Percentiles rank a stretch among this genome's conserved stretches.
phyloP scores from a whole-genome alignment of 2,888 invertebrate species.

The Athalia cordata region DNA sequence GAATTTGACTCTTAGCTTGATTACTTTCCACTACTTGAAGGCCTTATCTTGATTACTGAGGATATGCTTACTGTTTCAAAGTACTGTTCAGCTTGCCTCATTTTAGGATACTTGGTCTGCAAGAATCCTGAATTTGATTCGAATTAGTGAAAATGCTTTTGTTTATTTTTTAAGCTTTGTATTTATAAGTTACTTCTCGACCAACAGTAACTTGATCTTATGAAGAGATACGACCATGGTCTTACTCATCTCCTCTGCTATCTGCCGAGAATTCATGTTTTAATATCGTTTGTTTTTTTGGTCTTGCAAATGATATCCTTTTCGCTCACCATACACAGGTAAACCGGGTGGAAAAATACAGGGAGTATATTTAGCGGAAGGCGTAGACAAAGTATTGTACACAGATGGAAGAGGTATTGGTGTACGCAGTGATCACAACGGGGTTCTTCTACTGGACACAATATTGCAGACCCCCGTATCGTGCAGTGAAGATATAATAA shows the following conservation, averaged over 20 bases:
- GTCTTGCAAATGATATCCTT: neutral
- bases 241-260: neutral
- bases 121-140: too few relatives aligned
- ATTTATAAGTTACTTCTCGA: too few relatives aligned
- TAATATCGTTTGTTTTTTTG: neutral
- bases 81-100: too few relatives aligned
- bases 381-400: constrained; percentile 89
- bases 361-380: constrained; percentile 82
- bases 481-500: constrained; percentile 86
- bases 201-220: too few relatives aligned
- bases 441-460: constrained; percentile 91
- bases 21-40: too few relatives aligned
- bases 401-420: constrained; percentile 89
- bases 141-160: too few relatives aligned
- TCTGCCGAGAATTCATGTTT: neutral
- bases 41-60: too few relatives aligned
- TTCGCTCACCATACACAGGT: constrained; percentile 73
- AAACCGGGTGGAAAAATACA: constrained; percentile 80
- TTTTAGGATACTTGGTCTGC: too few relatives aligned
- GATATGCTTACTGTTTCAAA: too few relatives aligned
- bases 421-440: constrained; percentile 92
- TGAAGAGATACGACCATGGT: too few relatives aligned
- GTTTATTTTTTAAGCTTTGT: too few relatives aligned
- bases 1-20: neutral
- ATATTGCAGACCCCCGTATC: constrained; percentile 89